Evolutionary conservation across 1,140 invertebrate species (phyloP).

Genomic region (Nephila pilipes): DNA sequence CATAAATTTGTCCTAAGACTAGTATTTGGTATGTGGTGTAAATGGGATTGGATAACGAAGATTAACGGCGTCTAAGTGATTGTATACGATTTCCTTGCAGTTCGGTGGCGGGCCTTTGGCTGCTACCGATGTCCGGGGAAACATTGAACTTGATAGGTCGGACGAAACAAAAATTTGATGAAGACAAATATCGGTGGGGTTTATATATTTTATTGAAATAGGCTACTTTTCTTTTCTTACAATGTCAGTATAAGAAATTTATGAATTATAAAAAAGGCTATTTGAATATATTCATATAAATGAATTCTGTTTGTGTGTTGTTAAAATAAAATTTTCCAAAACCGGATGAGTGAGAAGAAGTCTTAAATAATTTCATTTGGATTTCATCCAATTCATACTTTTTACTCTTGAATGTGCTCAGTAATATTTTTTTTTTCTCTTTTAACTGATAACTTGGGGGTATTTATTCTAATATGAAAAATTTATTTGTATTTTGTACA

Average conservation of each 20-base stretch:
- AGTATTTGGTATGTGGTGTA: constrained; percentile 39
- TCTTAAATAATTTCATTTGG: too few species aligned
- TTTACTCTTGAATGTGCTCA: too few species aligned
- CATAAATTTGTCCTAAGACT: constrained; percentile 50
- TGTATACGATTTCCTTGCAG: constrained; percentile 56
- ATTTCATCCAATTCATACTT: too few species aligned
- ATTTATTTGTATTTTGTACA: too few species aligned
- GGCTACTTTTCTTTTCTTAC: neutral
- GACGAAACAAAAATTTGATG: neutral
- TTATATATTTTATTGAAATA: neutral
- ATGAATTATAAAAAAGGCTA: too few species aligned
- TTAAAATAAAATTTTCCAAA: neutral
- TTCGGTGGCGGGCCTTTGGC: neutral
- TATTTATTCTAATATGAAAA: too few species aligned
- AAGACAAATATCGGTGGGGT: neutral
- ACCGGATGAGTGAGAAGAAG: too few species aligned
- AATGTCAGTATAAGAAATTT: neutral
- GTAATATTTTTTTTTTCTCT: too few species aligned
- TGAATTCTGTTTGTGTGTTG: too few species aligned
- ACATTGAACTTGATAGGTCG: constrained; percentile 21
- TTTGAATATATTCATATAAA: too few species aligned
- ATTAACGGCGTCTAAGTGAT: constrained; percentile 61
- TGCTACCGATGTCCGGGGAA: constrained; percentile 11
- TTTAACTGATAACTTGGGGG: too few species aligned
- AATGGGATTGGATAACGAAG: constrained; percentile 62